Evolutionary conservation across 2,113 vertebrate genomes (phyloP), one percentile per base, ranked within the genome.

Genomic region (Sterna hirundo): DNA sequence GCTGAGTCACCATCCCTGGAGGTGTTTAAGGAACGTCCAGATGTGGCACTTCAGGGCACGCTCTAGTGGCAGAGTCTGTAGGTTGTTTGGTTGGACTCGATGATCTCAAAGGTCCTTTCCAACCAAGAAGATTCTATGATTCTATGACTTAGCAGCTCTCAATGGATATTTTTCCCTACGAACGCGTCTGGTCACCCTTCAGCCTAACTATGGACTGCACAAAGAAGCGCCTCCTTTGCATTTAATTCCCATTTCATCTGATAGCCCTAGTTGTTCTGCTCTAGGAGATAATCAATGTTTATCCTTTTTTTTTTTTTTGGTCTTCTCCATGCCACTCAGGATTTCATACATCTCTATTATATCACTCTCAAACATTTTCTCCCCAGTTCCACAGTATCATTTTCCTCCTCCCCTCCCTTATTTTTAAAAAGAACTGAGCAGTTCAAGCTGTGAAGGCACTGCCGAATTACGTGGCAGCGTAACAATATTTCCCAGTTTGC

Each of bases 371-470:
- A 36, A 21, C 4, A 46, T 11, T 47, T 76, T 46, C 29, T 54
- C 46, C 60, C 51, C 14, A 6, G 62, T 74, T 75, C 42, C 66
- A 55, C 42, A 15, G 17, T 23, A 46, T 18, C 26, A 6, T 85
- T 93, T 61, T 62, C 78, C 57, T 38, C 54, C 57, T 66, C 32
- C 49, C 32, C 17, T 30, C n/a, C 16, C 29, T 64, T 42, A 21
- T 52, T 94, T 72, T 52, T 22, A 36, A 57, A 38, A 52, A 36
- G 47, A 62, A 11, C 23, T 3, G 21, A 86, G 34, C 34, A 61
- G 75, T 19, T 92, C 94, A 58, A 90, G 86, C 94, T 72, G 92
- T 55, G 95, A 46, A 85, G 42, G 34, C 27, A 8, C 27, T 27
- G 40, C 57, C 30, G 51, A 86, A 69, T 4, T 44, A 76, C 1